Conservation (phyloP, 1,140 invertebrate genomes). For the Habropoda laboriosa region DNA sequence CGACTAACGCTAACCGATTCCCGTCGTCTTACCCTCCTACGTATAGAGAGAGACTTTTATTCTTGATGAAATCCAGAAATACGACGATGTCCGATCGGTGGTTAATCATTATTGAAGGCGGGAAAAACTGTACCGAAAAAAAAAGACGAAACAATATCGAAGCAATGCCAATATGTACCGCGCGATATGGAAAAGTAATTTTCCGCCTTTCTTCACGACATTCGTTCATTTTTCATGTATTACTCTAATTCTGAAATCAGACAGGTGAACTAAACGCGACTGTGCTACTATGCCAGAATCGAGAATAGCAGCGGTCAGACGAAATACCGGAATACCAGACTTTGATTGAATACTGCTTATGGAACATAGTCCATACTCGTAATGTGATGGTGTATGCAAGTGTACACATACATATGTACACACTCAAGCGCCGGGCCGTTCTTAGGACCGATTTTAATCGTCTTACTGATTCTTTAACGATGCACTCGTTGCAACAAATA, state of each 20-base stretch:
- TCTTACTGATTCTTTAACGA: no score
- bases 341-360: constrained; percentile 19
- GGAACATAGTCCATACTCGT: not conserved
- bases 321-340: constrained; percentile 45
- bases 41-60: not conserved
- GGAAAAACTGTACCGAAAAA: not conserved
- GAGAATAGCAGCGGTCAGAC: constrained; percentile 58
- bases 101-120: not conserved
- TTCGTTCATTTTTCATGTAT: not conserved
- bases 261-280: constrained; percentile 21
- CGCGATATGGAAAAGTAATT: not conserved
- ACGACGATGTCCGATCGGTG: no score
- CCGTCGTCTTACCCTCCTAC: not conserved
- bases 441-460: no score
- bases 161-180: not conserved
- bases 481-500: no score
- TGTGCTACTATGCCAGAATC: constrained; percentile 55
- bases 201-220: no score
- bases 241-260: not conserved
- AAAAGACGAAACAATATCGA: not conserved
- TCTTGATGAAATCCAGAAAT: not conserved
- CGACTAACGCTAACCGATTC: not conserved
- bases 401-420: no score
- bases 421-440: no score
- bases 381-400: no score